Evolutionary conservation across 2,888 invertebrate genomes (phyloP), one percentile per base, ranked within the genome.

Genomic region (Sylvicola fuscatus): DNA sequence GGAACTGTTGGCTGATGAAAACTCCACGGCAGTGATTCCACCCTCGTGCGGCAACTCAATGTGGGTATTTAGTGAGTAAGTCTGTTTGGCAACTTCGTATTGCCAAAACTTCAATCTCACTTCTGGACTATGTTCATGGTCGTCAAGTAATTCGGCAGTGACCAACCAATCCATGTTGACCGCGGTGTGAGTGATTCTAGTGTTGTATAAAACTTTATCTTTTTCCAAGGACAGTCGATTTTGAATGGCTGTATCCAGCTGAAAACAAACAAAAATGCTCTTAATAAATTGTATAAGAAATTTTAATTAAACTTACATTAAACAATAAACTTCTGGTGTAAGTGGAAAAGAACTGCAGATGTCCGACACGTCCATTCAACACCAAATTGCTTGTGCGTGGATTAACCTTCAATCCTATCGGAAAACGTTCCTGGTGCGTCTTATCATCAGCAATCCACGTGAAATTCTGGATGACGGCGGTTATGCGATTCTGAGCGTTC

Each of bases 101-200:
- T 59, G 47, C 82, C 83, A 84, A 55, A 83, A 83, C 49, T 83
- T 84, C 1, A 84, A 58, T 37, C 72, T 60, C 3, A 72, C 56
- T 54, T 82, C 80, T 4, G 65, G 60, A 34, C 60, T 55, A 39
- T 65, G 64, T 31, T 65, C 52, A 16, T 61, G 54, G 52, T 76
- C 73, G 46, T 69, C 62, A 39, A 70, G 60, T 38, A 65, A 61
- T 49, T 76, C 75, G 4, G 70, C 64, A 1, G 82, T 82, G 6
- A 71, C 78, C 60, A 84, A 61, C 83, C 84, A 84, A 49, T 67
- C 61, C 35, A 63, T 59, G 50, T 70, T 72, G 38, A 83, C 62
- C 1, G 75, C 72, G n/a, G 73, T 64, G 43, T 66, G 63, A 3
- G 65, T 68, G 0, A 86, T 70, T 46, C 72, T 68, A 3, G 68